These are phyloP conservation scores for Morus bassanus DNA, from an alignment of 2,797 vertebrate genomes.

Conservation along the genomic window DNA sequence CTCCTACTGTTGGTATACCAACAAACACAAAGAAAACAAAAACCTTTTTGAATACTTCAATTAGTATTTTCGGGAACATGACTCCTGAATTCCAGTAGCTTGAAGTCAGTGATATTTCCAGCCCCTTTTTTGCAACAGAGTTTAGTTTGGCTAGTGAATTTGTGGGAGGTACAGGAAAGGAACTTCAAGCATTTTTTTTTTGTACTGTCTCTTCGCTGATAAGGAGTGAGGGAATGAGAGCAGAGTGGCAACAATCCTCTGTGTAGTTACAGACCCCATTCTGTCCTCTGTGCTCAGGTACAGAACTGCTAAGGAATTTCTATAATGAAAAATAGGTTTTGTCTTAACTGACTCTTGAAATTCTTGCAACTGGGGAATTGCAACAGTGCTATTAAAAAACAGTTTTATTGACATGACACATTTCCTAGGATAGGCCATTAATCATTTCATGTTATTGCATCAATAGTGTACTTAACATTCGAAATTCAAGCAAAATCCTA, in stretches of 20 bases:
- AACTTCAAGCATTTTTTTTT: not conserved
- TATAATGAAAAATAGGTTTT: conserved; percentile 40
- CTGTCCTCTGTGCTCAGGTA: not conserved
- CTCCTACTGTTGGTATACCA: not conserved
- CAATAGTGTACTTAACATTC: not conserved
- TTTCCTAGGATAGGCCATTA: not conserved
- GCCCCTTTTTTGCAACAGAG: not conserved
- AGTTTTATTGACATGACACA: conserved; percentile 32
- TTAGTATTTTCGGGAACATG: not conserved
- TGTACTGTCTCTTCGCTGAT: not conserved
- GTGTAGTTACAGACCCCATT: not conserved
- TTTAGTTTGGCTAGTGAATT: not conserved
- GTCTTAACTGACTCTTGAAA: conserved; percentile 25
- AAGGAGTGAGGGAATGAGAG: not conserved
- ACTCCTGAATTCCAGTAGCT: not conserved
- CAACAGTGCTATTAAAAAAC: not conserved
- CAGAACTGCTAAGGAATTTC: not conserved
- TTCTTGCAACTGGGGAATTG: conserved; percentile 17
- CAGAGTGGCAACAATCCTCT: not conserved
- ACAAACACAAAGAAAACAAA: not conserved
- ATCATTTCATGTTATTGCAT: not conserved
- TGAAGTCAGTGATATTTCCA: not conserved
- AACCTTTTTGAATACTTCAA: not conserved
- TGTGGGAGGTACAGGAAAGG: not conserved
- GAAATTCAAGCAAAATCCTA: conserved; percentile 17